A percentile compares a stretch with the other conserved stretches of the same genome.
Conservation (phyloP, 2,113 vertebrate species). For the Protobothrops flavoviridis region DNA sequence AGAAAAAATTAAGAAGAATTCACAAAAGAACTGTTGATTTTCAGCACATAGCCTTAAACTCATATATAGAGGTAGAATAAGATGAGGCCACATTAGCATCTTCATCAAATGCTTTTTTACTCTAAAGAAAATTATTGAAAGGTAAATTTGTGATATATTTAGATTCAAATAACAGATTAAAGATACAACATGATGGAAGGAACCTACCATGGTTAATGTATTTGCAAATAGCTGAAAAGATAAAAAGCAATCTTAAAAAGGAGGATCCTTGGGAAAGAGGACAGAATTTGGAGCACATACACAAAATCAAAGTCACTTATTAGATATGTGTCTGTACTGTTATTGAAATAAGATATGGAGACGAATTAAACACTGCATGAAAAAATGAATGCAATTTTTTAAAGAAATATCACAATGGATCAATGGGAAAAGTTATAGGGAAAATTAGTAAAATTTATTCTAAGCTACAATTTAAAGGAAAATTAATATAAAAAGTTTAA, state of each 20-base stretch:
- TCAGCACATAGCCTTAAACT: not conserved
- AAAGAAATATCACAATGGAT: not conserved
- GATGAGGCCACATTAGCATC: not conserved
- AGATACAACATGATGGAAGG: not conserved
- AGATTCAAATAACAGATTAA: not conserved
- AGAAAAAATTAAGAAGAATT: not conserved
- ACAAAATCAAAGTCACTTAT: not conserved
- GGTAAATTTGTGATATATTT: not conserved
- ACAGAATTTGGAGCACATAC: too few species aligned
- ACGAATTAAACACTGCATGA: not conserved
- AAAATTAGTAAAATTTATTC: not conserved
- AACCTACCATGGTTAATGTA: not conserved
- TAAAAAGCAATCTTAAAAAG: not conserved
- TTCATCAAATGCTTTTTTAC: not conserved
- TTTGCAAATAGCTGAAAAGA: not conserved
- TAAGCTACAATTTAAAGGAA: not conserved
- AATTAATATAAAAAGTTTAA: not conserved
- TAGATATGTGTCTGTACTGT: not conserved
- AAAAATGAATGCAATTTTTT: not conserved
- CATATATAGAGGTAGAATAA: not conserved
- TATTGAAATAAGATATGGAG: not conserved
- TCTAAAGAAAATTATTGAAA: not conserved
- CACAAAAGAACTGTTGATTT: not conserved
- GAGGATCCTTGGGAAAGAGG: not conserved
- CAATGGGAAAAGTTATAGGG: not conserved